A percentile compares a stretch with the other conserved stretches of the same genome.
Evolutionary conservation across 2,113 vertebrate genomes (phyloP).

Genomic region (Sturnira hondurensis): DNA sequence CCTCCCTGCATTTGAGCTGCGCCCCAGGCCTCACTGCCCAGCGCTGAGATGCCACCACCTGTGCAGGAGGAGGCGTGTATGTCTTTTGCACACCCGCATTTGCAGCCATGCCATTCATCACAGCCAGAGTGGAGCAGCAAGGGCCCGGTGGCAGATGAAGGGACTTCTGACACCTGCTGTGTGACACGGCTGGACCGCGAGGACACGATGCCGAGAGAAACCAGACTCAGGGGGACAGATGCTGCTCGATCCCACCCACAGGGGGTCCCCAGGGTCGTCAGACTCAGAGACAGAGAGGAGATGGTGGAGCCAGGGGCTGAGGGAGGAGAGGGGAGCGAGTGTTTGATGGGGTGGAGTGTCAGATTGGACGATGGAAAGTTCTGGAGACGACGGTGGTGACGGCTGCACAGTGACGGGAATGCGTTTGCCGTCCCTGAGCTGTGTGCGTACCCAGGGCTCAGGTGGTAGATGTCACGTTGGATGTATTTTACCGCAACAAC

Average conservation of each 20-base stretch:
- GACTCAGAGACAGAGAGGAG: background rate
- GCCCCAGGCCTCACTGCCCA: background rate
- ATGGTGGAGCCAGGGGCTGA: background rate
- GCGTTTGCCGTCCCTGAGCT: background rate
- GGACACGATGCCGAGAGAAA: background rate
- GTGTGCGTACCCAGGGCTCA: no score
- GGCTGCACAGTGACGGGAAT: fast-evolving
- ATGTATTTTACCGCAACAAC: background rate
- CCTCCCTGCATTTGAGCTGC: fast-evolving
- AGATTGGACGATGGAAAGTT: background rate
- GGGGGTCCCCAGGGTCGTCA: no score
- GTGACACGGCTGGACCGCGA: fast-evolving
- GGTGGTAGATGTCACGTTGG: background rate
- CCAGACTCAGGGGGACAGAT: background rate
- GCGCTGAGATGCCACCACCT: background rate
- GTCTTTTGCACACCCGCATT: background rate
- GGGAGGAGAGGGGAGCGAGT: background rate
- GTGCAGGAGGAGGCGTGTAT: fast-evolving
- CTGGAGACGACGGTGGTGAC: background rate
- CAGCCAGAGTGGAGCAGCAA: background rate
- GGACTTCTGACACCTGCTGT: background rate
- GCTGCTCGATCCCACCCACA: fast-evolving
- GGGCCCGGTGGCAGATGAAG: background rate
- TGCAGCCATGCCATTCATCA: background rate
- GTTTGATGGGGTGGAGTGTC: background rate